These are phyloP conservation scores for Urocynchramus pylzowi DNA, from an alignment of 2,113 vertebrate species.

Conservation along the genomic window DNA sequence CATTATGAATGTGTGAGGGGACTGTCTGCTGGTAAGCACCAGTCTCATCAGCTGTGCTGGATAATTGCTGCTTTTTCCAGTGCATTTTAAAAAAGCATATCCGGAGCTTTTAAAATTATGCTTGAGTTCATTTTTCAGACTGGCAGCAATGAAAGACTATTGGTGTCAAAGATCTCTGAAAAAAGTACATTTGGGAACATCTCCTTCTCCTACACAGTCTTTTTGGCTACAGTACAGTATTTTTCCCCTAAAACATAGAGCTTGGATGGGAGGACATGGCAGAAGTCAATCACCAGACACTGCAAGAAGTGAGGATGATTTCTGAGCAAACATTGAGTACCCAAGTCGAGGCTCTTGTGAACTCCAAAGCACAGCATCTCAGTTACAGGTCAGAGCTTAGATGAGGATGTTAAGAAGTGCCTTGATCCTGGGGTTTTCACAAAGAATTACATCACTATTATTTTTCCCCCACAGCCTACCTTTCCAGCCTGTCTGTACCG, in stretches of 20 bases:
- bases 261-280: not conserved
- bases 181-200: not conserved
- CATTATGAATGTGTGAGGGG: not conserved
- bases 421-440: not conserved
- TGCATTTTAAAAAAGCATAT: not conserved
- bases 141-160: not conserved
- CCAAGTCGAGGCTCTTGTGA: not conserved
- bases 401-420: not conserved
- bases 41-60: not conserved
- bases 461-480: not conserved
- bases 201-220: not conserved
- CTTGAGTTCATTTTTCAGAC: not conserved
- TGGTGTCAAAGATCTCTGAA: not conserved
- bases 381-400: not conserved
- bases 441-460: not conserved
- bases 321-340: not conserved
- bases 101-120: not conserved
- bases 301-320: not conserved
- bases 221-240: not conserved
- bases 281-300: not conserved
- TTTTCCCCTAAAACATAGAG: not conserved
- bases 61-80: not conserved
- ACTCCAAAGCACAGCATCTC: not conserved
- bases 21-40: not conserved
- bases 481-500: not conserved